Evolutionary conservation across 2,113 vertebrate genomes (phyloP).

Genomic region (Dascyllus trimaculatus): DNA sequence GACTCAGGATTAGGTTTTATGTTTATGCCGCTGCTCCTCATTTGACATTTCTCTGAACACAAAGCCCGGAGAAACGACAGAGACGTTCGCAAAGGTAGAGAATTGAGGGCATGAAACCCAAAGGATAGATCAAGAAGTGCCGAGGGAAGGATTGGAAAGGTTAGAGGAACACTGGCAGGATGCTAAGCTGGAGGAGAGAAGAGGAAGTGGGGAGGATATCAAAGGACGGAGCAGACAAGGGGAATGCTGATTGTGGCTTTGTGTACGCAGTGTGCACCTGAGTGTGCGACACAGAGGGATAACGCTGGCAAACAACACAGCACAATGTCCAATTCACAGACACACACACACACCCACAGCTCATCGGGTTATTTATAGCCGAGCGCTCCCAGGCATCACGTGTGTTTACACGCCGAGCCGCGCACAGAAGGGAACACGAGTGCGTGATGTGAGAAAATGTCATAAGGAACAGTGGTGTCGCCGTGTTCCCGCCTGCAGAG

Average conservation of each 20-base stretch:
- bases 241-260: slow-evolving; percentile 52
- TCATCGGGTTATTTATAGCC: slow-evolving; percentile 74
- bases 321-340: slow-evolving; percentile 41
- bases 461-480: slow-evolving; percentile 54
- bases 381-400: slow-evolving; percentile 52
- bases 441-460: slow-evolving; percentile 77
- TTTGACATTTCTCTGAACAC: slow-evolving; percentile 37
- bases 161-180: slow-evolving; percentile 46
- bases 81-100: slow-evolving; percentile 6
- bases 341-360: slow-evolving; percentile 35
- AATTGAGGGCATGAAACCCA: slow-evolving; percentile 31
- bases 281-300: not conserved
- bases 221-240: slow-evolving; percentile 21
- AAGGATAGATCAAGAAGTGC: slow-evolving; percentile 47
- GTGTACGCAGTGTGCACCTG: slow-evolving; percentile 12
- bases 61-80: slow-evolving; percentile 44
- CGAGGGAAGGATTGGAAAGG: slow-evolving; percentile 57
- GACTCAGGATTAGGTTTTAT: not conserved
- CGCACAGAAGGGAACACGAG: slow-evolving; percentile 45
- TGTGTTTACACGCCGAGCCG: slow-evolving; percentile 46
- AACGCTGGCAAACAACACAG: slow-evolving; percentile 26
- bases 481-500: slow-evolving; percentile 32
- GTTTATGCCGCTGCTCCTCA: not conserved
- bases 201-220: slow-evolving; percentile 7
- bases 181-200: slow-evolving; percentile 23